A percentile compares a stretch with the other conserved stretches of the same genome.
Conservation (phyloP, 2,888 invertebrate genomes). For the Harpalus rubripes region DNA sequence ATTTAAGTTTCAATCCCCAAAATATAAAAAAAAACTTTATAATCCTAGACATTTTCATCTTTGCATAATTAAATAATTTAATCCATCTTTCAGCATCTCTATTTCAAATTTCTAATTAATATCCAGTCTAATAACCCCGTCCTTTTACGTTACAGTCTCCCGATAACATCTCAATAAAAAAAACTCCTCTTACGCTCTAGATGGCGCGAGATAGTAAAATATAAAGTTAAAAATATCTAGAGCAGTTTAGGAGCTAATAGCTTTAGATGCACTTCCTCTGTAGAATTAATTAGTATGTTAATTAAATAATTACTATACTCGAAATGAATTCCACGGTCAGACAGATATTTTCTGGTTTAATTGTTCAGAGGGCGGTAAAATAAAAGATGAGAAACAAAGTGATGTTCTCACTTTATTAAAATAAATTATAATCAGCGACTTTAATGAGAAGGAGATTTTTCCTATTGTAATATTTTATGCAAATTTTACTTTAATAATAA, state of each 20-base stretch:
- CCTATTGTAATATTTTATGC: too few relatives aligned
- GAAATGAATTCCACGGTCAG: background rate
- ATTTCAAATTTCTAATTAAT: constrained; percentile 46
- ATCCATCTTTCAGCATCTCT: background rate
- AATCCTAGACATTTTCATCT: constrained; percentile 22
- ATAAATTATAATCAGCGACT: constrained; percentile 14
- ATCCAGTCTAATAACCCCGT: constrained; percentile 28
- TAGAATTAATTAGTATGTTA: constrained; percentile 32
- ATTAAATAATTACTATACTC: constrained; percentile 42
- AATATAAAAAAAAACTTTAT: constrained; percentile 1
- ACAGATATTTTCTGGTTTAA: constrained; percentile 21
- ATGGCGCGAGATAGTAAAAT: constrained; percentile 29
- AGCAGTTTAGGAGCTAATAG: constrained; percentile 46
- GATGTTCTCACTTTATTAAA: constrained; percentile 45
- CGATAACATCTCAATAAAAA: constrained; percentile 39
- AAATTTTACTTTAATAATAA: too few relatives aligned
- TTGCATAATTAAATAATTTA: constrained; percentile 33
- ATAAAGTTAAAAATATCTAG: constrained; percentile 33
- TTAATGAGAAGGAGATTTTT: constrained; percentile 8
- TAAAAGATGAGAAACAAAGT: constrained; percentile 20
- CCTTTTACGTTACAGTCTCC: constrained; percentile 23
- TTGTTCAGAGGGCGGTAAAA: constrained; percentile 1
- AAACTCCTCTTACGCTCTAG: constrained; percentile 21
- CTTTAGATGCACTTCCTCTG: constrained; percentile 24
- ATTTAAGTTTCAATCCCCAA: background rate